Base-by-base conservation (phyloP, 2,888 invertebrate species). In the Noctua fimbriata region DNA sequence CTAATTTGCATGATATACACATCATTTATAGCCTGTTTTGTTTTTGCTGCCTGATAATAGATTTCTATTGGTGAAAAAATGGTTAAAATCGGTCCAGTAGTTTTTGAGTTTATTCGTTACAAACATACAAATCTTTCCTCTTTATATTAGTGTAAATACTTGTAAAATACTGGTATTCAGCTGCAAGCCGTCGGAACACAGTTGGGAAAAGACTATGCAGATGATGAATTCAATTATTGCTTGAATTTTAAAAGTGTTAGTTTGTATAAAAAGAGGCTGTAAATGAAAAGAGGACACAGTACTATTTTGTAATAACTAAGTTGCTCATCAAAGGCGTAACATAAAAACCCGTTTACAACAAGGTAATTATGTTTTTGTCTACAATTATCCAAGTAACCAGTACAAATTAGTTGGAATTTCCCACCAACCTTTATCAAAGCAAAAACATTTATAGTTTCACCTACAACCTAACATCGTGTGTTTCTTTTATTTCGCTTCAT, bases 401-500 rank as follows among this genome's bases (percentile, higher is more conserved):
- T 63, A 32, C 18, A 63, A 32, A 63, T 63, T 18, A 1, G 18
- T 28, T 32, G 1, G 28, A 18, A 63, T 18, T 32, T 16, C 16
- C 18, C 60, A 18, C 9, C 28, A 18, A 60, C 28, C 18, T 28
- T 32, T 63, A 32, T 1, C 16, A 55, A n/a, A 55, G n/a, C 16
- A 63, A 71, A 66, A 72, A 52, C 58, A 65, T 58, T 24, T 24
- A 24, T 5, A 14, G 16, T 52, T 21, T 58, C 55, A 21, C 7
- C n/a, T 21, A 63, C 1, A 7, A 67, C 52, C 21, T 9, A 36
- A 36, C 5, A 7, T 49, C 3, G 1, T 55, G 58, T 84, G 18
- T 58, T 28, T 12, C 3, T 72, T 65, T 79, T 28, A 77, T 75
- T 83, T 67, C 18, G 3, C 9, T 73, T 52, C 21, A 65, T 73